These are phyloP conservation scores for Aleadryas rufinucha DNA, from an alignment of 2,113 vertebrate species.

Conservation along the genomic window DNA sequence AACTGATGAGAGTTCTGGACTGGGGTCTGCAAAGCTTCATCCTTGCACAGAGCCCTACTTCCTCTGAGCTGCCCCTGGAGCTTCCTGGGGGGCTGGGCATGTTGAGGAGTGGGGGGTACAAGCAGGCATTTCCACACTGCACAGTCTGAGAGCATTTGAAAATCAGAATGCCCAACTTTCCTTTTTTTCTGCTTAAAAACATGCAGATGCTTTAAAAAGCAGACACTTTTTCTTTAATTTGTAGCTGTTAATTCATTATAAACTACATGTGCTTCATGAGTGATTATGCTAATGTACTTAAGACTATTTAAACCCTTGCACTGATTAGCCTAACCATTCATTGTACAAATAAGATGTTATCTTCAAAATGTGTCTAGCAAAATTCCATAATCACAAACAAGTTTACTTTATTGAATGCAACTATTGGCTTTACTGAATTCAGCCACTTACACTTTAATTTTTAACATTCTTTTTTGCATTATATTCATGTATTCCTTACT, in stretches of 20 bases:
- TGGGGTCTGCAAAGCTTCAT: not conserved
- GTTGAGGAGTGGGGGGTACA: not conserved
- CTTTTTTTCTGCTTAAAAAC: not conserved
- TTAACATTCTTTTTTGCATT: not conserved
- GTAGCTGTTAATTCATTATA: conserved; percentile 49
- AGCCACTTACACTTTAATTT: not conserved
- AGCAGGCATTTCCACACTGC: not conserved
- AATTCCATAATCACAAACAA: conserved; percentile 50
- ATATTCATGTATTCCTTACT: not conserved
- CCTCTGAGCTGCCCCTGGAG: not conserved
- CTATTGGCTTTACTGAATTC: conserved; percentile 38
- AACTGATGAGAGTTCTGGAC: not conserved
- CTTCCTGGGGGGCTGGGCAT: too few species aligned
- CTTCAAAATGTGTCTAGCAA: conserved; percentile 51
- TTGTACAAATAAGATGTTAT: conserved; percentile 59
- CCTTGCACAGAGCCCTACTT: not conserved
- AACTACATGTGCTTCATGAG: not conserved
- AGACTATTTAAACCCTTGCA: conserved; percentile 37
- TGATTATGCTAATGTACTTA: conserved; percentile 48
- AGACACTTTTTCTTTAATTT: conserved; percentile 27
- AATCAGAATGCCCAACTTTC: not conserved
- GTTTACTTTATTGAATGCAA: conserved; percentile 15
- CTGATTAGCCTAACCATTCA: conserved; percentile 31
- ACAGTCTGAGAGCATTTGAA: not conserved
- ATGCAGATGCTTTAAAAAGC: conserved; percentile 21